Percentiles rank a stretch among this genome's conserved stretches.
These are phyloP conservation scores for Anastrepha ludens DNA, from an alignment of 1,140 invertebrate genomes.

Conservation along the genomic window DNA sequence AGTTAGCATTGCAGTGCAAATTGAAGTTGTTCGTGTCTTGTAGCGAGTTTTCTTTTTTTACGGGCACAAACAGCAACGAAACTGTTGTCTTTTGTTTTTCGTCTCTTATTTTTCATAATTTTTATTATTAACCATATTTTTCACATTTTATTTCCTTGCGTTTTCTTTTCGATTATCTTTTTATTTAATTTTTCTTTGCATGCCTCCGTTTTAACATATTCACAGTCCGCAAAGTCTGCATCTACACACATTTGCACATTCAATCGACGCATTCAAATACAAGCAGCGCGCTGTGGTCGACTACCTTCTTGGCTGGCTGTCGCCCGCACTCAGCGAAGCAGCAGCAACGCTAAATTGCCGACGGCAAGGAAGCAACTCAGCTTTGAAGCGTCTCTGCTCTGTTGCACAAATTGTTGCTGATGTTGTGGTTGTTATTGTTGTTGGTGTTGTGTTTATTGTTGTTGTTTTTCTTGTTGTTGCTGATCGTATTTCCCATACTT, in stretches of 20 bases:
- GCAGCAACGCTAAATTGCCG: not conserved
- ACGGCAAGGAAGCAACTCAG: not conserved
- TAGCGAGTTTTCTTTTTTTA: not conserved
- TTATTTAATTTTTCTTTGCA: not conserved
- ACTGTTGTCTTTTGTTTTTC: no score
- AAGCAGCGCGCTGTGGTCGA: not conserved
- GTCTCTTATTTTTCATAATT: not conserved
- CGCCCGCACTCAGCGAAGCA: not conserved
- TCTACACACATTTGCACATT: no score
- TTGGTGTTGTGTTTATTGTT: not conserved
- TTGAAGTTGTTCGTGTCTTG: not conserved
- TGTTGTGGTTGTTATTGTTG: not conserved
- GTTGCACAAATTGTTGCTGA: not conserved
- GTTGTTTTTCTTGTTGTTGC: not conserved
- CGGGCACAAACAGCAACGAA: not conserved
- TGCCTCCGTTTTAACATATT: no score
- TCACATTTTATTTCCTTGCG: not conserved
- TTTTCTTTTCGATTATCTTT: not conserved
- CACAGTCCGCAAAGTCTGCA: no score
- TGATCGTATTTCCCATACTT: constrained; percentile 9
- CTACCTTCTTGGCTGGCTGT: not conserved
- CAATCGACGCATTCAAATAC: not conserved
- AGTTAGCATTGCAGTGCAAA: not conserved
- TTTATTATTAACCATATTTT: constrained; percentile 7
- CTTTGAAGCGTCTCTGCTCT: not conserved